Percentiles rank a stretch among this genome's conserved stretches.
Evolutionary conservation across 2,888 invertebrate species (phyloP).

Genomic region (Machimus atricapillus): DNA sequence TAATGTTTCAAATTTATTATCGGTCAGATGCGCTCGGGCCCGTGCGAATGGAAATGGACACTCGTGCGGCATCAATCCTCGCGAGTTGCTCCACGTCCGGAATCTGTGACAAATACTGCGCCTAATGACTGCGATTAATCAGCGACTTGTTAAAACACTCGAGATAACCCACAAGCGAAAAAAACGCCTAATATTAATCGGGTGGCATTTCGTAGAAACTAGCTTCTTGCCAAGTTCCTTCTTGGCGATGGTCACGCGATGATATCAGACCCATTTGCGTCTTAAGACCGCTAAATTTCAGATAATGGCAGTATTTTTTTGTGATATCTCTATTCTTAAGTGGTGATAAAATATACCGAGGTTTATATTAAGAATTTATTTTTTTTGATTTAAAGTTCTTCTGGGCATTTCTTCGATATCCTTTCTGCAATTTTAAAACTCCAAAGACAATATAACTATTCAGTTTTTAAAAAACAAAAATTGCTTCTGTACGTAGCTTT

Average conservation of each 20-base stretch:
- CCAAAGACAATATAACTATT: no score
- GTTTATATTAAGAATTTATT: background rate
- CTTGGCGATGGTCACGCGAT: background rate
- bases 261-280: background rate
- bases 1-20: slow-evolving; percentile 42
- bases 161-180: background rate
- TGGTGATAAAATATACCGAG: background rate
- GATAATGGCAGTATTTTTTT: background rate
- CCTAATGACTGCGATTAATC: slow-evolving; percentile 15
- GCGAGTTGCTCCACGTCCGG: background rate
- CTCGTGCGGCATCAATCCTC: slow-evolving; percentile 25
- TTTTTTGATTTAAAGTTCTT: no score
- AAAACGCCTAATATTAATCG: slow-evolving; percentile 1
- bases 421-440: no score
- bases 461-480: no score
- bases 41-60: slow-evolving; percentile 20
- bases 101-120: background rate
- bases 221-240: background rate
- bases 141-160: slow-evolving; percentile 9
- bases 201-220: background rate
- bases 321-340: background rate
- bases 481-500: background rate
- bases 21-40: background rate
- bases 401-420: no score
- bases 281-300: background rate